Evolutionary conservation across 2,888 invertebrate genomes (phyloP).

Genomic region (Phalangium opilio): DNA sequence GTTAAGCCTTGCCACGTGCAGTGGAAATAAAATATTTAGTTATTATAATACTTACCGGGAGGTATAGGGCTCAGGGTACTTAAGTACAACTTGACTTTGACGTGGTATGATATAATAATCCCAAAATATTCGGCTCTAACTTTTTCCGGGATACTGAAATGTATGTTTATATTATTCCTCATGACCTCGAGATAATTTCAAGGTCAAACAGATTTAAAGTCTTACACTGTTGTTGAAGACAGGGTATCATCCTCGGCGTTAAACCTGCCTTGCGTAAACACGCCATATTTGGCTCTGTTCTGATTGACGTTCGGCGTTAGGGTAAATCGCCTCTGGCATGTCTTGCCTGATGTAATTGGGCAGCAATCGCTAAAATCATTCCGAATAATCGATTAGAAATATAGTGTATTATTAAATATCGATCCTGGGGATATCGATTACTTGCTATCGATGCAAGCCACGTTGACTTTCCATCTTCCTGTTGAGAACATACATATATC

Average conservation of each 20-base stretch:
- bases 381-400: background rate
- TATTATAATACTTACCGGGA: constrained; percentile 5
- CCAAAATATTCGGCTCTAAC: constrained; percentile 4
- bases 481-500: constrained; percentile 4
- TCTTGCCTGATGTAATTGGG: constrained; percentile 4
- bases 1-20: background rate
- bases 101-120: constrained; percentile 5
- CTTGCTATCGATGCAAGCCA: constrained; percentile 5
- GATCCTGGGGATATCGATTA: background rate
- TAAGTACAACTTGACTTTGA: constrained; percentile 6
- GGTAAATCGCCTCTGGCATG: constrained; percentile 3
- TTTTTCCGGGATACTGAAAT: constrained; percentile 5
- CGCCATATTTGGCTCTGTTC: constrained; percentile 6
- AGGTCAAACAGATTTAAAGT: background rate
- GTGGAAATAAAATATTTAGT: too few relatives aligned
- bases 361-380: constrained; percentile 6
- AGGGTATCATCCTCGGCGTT: constrained; percentile 1
- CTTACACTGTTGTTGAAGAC: constrained; percentile 4
- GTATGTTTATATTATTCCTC: too few relatives aligned
- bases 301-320: constrained; percentile 1
- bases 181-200: background rate
- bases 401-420: background rate
- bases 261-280: constrained; percentile 2
- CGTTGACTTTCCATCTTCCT: constrained; percentile 6
- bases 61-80: constrained; percentile 4